A percentile compares a stretch with the other conserved stretches of the same genome.
These are phyloP conservation scores for Thera obeliscata DNA, from an alignment of 2,888 invertebrate species.

Conservation along the genomic window DNA sequence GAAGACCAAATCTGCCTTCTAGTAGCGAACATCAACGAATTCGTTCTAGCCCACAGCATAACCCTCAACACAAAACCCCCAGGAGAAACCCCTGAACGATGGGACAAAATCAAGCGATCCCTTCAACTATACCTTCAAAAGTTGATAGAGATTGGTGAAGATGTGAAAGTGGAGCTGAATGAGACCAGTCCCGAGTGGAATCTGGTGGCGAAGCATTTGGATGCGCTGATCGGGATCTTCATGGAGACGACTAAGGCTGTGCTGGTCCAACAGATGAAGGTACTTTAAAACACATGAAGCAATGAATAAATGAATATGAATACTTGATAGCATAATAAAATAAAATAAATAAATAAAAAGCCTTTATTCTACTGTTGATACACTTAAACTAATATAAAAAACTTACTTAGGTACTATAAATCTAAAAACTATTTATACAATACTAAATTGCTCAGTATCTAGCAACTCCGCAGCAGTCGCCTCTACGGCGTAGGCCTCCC, in stretches of 20 bases:
- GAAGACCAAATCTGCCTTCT: conserved; percentile 79
- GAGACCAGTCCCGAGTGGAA: conserved; percentile 73
- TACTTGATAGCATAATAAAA: too few relatives aligned
- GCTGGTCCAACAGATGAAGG: conserved; percentile 84
- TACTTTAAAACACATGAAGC: background rate
- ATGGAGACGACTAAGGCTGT: conserved; percentile 84
- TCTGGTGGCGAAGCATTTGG: conserved; percentile 72
- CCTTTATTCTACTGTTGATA: too few relatives aligned
- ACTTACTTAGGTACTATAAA: too few relatives aligned
- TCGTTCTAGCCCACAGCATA: conserved; percentile 82
- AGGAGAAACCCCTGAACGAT: conserved; percentile 77
- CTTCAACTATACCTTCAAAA: conserved; percentile 76
- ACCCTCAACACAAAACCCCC: conserved; percentile 79
- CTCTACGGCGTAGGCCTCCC: too few relatives aligned
- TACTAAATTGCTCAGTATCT: too few relatives aligned
- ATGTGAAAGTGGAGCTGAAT: conserved; percentile 77
- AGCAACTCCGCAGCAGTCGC: too few relatives aligned
- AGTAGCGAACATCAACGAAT: conserved; percentile 84
- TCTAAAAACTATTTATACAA: too few relatives aligned
- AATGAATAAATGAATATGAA: too few relatives aligned
- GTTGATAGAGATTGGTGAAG: conserved; percentile 77
- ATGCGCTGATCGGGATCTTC: conserved; percentile 82
- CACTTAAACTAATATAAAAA: too few relatives aligned
- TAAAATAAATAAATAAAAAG: too few relatives aligned
- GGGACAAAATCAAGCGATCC: conserved; percentile 80